These are phyloP conservation scores for Spondyliosoma cantharus DNA, from an alignment of 2,797 vertebrate species.

Conservation along the genomic window DNA sequence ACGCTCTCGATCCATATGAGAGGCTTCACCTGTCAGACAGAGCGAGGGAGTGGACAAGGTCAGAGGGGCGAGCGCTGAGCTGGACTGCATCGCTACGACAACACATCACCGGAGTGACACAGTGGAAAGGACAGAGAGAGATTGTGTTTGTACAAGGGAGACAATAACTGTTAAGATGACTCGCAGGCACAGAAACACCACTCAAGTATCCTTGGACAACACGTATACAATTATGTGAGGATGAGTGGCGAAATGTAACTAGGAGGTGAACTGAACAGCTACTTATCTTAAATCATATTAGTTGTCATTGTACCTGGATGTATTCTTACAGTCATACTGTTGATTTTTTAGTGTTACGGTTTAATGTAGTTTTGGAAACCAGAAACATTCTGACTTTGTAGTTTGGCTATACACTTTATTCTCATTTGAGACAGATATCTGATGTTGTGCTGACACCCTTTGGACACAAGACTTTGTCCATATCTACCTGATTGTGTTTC, in stretches of 20 bases:
- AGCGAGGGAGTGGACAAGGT: constrained; percentile 62
- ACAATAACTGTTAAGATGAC: constrained; percentile 12
- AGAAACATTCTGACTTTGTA: background rate
- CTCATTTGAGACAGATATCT: background rate
- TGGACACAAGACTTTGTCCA: background rate
- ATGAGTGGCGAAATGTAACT: background rate
- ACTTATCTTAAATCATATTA: background rate
- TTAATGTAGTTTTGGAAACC: background rate
- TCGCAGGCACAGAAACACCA: background rate
- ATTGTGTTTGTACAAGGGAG: constrained; percentile 35
- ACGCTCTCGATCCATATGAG: constrained; percentile 89
- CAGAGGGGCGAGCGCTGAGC: constrained; percentile 40
- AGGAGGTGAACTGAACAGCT: background rate
- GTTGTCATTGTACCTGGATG: background rate
- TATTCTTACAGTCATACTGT: background rate
- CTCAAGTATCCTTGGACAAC: background rate
- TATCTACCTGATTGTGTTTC: background rate
- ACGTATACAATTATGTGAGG: background rate
- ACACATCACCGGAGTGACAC: constrained; percentile 41
- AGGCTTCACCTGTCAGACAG: constrained; percentile 84
- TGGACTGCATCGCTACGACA: constrained; percentile 43
- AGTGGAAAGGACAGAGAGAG: constrained; percentile 18
- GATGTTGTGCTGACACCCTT: constrained; percentile 7
- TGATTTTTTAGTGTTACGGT: background rate
- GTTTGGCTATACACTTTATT: background rate